Conservation (phyloP, 2,113 vertebrate genomes). For the Anthoscopus minutus region DNA sequence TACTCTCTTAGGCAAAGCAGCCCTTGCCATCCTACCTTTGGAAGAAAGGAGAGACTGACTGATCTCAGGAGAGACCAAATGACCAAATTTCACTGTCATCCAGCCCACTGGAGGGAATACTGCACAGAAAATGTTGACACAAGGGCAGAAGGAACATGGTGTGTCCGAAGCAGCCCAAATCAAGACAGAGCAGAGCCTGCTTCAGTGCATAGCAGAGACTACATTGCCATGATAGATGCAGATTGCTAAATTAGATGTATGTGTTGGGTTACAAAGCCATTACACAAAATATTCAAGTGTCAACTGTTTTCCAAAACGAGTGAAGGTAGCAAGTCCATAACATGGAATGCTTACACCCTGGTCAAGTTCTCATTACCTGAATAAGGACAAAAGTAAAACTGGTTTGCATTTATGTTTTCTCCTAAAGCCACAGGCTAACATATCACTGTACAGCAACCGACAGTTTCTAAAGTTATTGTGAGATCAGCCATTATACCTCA, state of each 20-base stretch:
- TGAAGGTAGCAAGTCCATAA: background rate
- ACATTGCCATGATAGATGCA: background rate
- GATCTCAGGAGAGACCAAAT: background rate
- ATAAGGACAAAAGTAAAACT: background rate
- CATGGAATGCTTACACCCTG: background rate
- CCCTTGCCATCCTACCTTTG: background rate
- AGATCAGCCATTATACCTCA: constrained; percentile 8
- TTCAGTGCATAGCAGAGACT: background rate
- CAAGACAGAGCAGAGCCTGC: background rate
- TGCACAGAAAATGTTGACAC: background rate
- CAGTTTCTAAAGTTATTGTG: constrained; percentile 9
- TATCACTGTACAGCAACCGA: background rate
- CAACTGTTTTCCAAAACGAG: background rate
- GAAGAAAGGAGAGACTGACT: background rate
- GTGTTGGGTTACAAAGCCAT: background rate
- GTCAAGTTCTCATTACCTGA: background rate
- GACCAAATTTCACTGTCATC: background rate
- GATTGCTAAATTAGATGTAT: background rate
- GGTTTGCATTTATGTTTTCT: background rate
- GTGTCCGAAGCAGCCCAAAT: background rate
- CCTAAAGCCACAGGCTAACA: background rate
- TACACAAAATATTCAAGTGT: background rate
- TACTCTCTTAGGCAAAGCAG: background rate
- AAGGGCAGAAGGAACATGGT: background rate
- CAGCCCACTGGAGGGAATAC: background rate